Evolutionary conservation across 2,113 vertebrate genomes (phyloP).

Genomic region (Periophthalmus modestus): DNA sequence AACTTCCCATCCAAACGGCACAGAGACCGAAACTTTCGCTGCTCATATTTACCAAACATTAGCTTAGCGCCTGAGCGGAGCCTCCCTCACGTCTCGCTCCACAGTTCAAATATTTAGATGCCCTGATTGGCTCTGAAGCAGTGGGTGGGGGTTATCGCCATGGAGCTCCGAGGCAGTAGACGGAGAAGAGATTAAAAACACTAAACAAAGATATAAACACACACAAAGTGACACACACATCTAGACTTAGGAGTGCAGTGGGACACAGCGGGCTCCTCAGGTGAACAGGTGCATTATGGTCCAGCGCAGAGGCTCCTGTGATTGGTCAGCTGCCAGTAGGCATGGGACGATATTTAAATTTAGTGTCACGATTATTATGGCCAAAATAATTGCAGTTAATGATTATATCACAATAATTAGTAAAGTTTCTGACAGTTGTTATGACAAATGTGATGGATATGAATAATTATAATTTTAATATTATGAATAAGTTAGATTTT

Average conservation of each 20-base stretch:
- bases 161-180: conserved; percentile 51
- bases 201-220: conserved; percentile 32
- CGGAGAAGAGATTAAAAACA: conserved; percentile 61
- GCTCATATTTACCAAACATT: conserved; percentile 57
- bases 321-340: conserved; percentile 69
- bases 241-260: conserved; percentile 17
- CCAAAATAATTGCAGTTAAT: no score
- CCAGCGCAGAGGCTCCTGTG: conserved; percentile 69
- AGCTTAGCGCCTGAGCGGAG: conserved; percentile 38
- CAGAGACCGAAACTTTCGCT: conserved; percentile 27
- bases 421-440: no score
- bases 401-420: no score
- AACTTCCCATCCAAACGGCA: conserved; percentile 1
- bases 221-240: conserved; percentile 12
- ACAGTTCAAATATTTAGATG: conserved; percentile 63
- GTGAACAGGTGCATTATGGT: conserved; percentile 75
- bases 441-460: no score
- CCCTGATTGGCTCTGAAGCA: conserved; percentile 57
- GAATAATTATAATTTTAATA: no score
- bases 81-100: conserved; percentile 48
- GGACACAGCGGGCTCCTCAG: conserved; percentile 65
- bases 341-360: no score
- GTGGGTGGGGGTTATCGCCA: conserved; percentile 29
- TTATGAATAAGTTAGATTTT: no score
- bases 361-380: no score